Evolutionary conservation across 2,113 vertebrate genomes (phyloP).

Genomic region (Piprites chloris): DNA sequence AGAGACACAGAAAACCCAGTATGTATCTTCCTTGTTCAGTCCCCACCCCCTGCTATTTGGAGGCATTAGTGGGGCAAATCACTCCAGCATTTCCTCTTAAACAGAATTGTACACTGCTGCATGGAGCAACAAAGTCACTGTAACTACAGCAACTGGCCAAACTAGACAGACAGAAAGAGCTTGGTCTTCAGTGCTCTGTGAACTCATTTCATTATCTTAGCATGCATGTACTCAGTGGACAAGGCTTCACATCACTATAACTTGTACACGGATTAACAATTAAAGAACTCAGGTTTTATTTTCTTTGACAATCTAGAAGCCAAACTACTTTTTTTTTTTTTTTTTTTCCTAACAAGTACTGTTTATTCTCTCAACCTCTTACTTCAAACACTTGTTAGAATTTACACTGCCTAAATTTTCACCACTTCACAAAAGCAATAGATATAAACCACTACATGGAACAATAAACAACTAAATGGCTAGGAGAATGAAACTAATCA

Average conservation of each 20-base stretch:
- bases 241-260: not conserved
- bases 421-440: not conserved
- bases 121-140: not conserved
- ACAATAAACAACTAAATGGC: not conserved
- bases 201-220: not conserved
- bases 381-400: not conserved
- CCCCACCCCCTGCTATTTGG: not conserved
- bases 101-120: not conserved
- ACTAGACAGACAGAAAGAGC: not conserved
- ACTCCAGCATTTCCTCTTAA: not conserved
- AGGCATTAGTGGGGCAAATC: not conserved
- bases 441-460: not conserved
- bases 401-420: not conserved
- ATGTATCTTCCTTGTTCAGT: not conserved
- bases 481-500: not conserved
- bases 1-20: not conserved
- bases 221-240: not conserved
- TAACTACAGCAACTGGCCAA: not conserved
- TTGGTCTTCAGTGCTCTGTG: not conserved
- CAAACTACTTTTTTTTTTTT: not conserved
- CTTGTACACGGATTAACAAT: not conserved
- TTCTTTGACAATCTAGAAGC: not conserved
- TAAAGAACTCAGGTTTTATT: not conserved
- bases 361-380: not conserved
- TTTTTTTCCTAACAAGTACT: not conserved